Evolutionary conservation across 92 coral and sea anemone species (phyloP).

Genomic region (Porites divaricata): DNA sequence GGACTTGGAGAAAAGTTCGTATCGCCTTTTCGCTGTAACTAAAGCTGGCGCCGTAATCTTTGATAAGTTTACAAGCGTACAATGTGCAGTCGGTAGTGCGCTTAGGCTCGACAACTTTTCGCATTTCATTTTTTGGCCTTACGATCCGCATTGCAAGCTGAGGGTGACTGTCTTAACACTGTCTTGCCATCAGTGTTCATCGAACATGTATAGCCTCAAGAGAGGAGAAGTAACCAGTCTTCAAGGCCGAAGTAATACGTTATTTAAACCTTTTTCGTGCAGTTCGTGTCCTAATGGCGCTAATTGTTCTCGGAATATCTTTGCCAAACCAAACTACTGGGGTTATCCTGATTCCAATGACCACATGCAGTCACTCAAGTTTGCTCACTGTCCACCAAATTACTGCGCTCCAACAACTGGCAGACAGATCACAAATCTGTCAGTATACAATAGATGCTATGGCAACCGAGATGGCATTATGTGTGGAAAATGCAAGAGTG

Average conservation of each 20-base stretch:
- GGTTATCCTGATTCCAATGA: conserved; percentile 54
- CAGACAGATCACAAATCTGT: conserved; percentile 32
- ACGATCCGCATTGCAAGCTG: conserved; percentile 20
- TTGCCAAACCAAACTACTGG: conserved; percentile 80
- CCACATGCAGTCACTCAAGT: conserved; percentile 49
- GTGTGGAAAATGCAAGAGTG: conserved; percentile 77
- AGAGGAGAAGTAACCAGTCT: conserved; percentile 40
- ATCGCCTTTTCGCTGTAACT: conserved; percentile 50
- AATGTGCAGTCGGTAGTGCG: conserved; percentile 67
- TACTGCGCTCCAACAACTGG: conserved; percentile 65
- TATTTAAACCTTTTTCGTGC: conserved; percentile 45
- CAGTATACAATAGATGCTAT: conserved; percentile 68
- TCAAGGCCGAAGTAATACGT: neutral
- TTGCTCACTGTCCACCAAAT: conserved; percentile 74
- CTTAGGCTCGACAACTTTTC: conserved; percentile 49
- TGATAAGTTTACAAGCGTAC: conserved; percentile 36
- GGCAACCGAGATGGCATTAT: conserved; percentile 83
- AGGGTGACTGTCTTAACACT: conserved; percentile 29
- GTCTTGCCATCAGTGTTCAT: conserved; percentile 58
- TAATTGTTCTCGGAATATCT: conserved; percentile 65
- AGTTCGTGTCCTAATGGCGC: conserved; percentile 86
- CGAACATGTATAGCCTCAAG: conserved; percentile 70
- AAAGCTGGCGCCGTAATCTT: conserved; percentile 60
- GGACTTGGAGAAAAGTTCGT: conserved; percentile 21
- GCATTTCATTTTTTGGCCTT: conserved; percentile 15